Evolutionary conservation across 2,888 invertebrate genomes (phyloP), one percentile per base, ranked within the genome.

Genomic region (Crepidodera aurea): DNA sequence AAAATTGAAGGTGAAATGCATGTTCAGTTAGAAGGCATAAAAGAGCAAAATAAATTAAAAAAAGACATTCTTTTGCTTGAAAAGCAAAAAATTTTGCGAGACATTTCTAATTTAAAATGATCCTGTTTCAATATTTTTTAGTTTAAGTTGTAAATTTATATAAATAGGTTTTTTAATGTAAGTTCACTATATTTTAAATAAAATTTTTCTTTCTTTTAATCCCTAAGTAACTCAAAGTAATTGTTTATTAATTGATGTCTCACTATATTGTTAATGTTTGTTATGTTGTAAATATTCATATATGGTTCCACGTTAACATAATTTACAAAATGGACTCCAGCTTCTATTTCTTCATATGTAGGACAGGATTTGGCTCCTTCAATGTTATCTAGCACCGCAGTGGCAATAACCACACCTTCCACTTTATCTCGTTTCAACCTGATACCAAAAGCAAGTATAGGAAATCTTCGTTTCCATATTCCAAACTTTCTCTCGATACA

Each of bases 381-480:
- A 40, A 66, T 64, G 42, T 66, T 66, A 48, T 68, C 62, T 27
- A 68, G 32, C 44, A 68, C 57, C 15, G 64, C 55, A 25, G 64
- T 39, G 29, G 65, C 60, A 56, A 60, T 42, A n/a, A 65, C 42
- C 10, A 60, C 44, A 32, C 19, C 50, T 48, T 57, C 56, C 8
- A 50, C 54, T 22, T 34, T 60, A 6, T 39, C 39, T 8, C 37
- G 22, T 34, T 60, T 50, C 7, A 61, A 15, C 13, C 63, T 46
- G n/a, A 58, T 34, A 12, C 70, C 72, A 39, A 67, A 16, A 3
- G 69, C 66, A 12, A 73, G 39, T 7, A 67, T 62, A 22, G 71
- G 73, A 65, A 74, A 73, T 42, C 69, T 40, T 32, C 71, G 55
- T 60, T 73, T 71, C 53, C 65, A 63, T 4, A 69, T 62, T 6